These are phyloP conservation scores for Rhagium mordax DNA, from an alignment of 2,888 invertebrate species.

Conservation along the genomic window DNA sequence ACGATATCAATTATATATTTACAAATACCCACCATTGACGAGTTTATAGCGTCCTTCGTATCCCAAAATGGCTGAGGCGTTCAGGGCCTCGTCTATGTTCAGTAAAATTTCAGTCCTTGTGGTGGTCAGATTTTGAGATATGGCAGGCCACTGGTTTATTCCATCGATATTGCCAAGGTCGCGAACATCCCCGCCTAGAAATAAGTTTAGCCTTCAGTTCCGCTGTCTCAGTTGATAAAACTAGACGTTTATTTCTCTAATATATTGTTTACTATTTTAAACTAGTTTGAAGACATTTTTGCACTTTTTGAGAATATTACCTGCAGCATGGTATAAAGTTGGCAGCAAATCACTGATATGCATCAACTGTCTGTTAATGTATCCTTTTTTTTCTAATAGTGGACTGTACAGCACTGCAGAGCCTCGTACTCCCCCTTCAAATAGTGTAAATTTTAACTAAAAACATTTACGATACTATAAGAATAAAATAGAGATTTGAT, in stretches of 20 bases:
- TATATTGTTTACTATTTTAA: too few species aligned
- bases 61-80: conserved; percentile 64
- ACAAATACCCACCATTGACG: conserved; percentile 58
- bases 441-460: conserved; percentile 82
- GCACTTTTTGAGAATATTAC: too few species aligned
- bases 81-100: conserved; percentile 65
- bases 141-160: conserved; percentile 65
- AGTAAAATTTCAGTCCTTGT: conserved; percentile 54
- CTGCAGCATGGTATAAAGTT: conserved; percentile 72
- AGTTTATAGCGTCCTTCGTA: conserved; percentile 62
- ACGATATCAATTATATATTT: background rate
- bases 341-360: conserved; percentile 91
- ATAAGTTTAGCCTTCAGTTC: too few species aligned
- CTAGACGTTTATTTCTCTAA: too few species aligned
- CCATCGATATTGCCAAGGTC: conserved; percentile 65
- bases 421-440: conserved; percentile 89
- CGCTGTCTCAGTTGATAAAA: too few species aligned
- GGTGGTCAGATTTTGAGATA: conserved; percentile 54
- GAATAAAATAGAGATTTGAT: background rate
- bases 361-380: conserved; percentile 78
- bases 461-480: conserved; percentile 32
- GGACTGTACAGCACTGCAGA: conserved; percentile 85
- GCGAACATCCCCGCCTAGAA: conserved; percentile 66
- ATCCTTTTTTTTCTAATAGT: conserved; percentile 69
- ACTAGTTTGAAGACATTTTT: too few species aligned